A percentile compares a stretch with the other conserved stretches of the same genome.
These are phyloP conservation scores for Neuroscelio doddi DNA, from an alignment of 2,888 invertebrate genomes.

Conservation along the genomic window DNA sequence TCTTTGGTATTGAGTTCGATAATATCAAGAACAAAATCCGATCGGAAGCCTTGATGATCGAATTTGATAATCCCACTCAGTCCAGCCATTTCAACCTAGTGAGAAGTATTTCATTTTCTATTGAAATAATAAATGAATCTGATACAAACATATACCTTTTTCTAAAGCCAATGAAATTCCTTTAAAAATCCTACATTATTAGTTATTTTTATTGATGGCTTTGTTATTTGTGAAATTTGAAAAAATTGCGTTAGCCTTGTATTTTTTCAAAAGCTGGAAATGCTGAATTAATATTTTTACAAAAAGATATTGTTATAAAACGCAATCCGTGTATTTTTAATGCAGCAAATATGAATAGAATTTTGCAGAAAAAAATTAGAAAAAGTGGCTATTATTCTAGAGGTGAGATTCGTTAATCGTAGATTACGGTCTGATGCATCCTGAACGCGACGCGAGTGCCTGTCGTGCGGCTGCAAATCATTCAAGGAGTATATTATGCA, in stretches of 20 bases:
- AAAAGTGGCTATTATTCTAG: neutral
- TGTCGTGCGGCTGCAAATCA: slow-evolving; percentile 6
- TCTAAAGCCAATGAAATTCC: no score
- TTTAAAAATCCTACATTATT: no score
- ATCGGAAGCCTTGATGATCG: slow-evolving; percentile 94
- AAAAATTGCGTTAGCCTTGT: no score
- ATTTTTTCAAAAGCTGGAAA: no score
- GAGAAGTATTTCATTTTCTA: no score
- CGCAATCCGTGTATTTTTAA: no score
- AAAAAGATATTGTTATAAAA: no score
- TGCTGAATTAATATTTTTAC: no score
- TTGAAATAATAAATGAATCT: no score
- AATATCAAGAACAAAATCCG: slow-evolving; percentile 92
- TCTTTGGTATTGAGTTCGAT: slow-evolving; percentile 87
- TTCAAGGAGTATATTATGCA: slow-evolving; percentile 5
- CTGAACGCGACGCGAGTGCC: slow-evolving; percentile 1
- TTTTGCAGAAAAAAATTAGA: neutral
- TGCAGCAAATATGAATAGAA: no score
- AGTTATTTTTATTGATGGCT: no score
- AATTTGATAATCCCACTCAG: slow-evolving; percentile 94
- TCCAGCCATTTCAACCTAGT: slow-evolving; percentile 92
- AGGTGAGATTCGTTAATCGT: slow-evolving; percentile 1
- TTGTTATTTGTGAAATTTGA: neutral
- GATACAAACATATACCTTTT: no score
- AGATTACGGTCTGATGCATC: slow-evolving; percentile 4